These are phyloP conservation scores for Pogonophryne albipinna DNA, from an alignment of 2,797 vertebrate genomes.

Conservation along the genomic window DNA sequence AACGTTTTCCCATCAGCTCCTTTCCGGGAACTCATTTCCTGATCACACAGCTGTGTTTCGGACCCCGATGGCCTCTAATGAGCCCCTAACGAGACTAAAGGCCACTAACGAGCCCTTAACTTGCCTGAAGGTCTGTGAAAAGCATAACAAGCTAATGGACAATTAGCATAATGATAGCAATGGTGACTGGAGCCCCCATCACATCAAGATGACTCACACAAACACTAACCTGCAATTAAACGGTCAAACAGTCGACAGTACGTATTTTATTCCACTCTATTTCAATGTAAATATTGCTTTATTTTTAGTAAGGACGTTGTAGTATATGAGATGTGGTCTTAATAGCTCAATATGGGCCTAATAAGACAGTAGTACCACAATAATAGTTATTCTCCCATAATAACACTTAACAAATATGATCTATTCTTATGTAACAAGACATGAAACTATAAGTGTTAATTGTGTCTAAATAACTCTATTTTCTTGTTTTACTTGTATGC, in stretches of 20 bases:
- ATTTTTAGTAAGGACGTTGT: no score
- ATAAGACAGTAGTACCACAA: no score
- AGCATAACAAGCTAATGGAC: constrained; percentile 45
- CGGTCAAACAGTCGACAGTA: not conserved
- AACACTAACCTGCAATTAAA: not conserved
- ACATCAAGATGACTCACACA: not conserved
- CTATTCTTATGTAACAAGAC: no score
- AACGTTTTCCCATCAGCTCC: constrained; percentile 12
- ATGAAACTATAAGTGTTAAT: no score
- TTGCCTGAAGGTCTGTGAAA: constrained; percentile 39
- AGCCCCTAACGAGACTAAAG: constrained; percentile 59
- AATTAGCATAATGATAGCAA: constrained; percentile 52
- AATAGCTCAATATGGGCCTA: no score
- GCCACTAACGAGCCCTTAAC: constrained; percentile 51
- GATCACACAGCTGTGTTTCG: constrained; percentile 30
- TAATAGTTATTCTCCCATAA: no score
- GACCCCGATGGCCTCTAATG: constrained; percentile 55
- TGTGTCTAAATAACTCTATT: no score
- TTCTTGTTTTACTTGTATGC: no score
- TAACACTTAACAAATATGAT: no score
- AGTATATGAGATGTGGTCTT: no score
- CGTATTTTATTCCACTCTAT: no score
- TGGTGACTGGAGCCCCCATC: constrained; percentile 30
- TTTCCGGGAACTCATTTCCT: constrained; percentile 56
- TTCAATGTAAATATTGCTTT: no score